Percentiles rank a stretch among this genome's conserved stretches.
These are phyloP conservation scores for Ichneumon xanthorius DNA, from an alignment of 2,888 invertebrate genomes.

Conservation along the genomic window DNA sequence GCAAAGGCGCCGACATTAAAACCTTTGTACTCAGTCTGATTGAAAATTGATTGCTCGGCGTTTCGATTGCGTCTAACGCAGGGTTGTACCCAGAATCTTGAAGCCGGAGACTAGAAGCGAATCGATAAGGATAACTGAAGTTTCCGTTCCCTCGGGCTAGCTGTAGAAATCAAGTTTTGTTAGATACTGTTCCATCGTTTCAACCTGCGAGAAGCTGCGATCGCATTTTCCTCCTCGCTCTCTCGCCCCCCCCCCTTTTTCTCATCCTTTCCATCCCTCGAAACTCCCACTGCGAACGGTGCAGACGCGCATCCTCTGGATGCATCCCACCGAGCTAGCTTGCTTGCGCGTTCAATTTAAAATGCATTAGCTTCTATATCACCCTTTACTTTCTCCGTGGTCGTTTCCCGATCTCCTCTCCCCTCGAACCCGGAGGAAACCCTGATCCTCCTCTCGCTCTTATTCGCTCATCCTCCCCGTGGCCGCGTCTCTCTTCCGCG, in stretches of 20 bases:
- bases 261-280: conserved; percentile 46
- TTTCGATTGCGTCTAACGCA: not conserved
- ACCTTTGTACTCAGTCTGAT: not conserved
- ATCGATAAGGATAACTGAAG: conserved; percentile 58
- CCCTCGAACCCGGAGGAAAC: conserved; percentile 20
- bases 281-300: conserved; percentile 22
- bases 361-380: conserved; percentile 75
- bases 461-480: conserved; percentile 14
- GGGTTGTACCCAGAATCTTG: conserved; percentile 24
- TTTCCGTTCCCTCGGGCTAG: not conserved
- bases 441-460: not conserved
- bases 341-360: conserved; percentile 72
- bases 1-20: not conserved
- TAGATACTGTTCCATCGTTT: conserved; percentile 28
- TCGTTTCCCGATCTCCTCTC: conserved; percentile 40
- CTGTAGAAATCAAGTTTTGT: conserved; percentile 7
- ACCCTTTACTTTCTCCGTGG: conserved; percentile 55
- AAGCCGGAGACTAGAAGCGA: conserved; percentile 5
- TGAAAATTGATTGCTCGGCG: conserved; percentile 26
- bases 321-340: conserved; percentile 63
- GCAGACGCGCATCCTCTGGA: conserved; percentile 51
- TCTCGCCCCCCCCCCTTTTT: conserved; percentile 20
- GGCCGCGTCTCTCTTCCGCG: conserved; percentile 36
- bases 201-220: conserved; percentile 19
- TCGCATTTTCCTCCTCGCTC: conserved; percentile 35